phyloP scores from a whole-genome alignment of 2,888 invertebrate genomes.

The Rambutsinella grinnellia region DNA sequence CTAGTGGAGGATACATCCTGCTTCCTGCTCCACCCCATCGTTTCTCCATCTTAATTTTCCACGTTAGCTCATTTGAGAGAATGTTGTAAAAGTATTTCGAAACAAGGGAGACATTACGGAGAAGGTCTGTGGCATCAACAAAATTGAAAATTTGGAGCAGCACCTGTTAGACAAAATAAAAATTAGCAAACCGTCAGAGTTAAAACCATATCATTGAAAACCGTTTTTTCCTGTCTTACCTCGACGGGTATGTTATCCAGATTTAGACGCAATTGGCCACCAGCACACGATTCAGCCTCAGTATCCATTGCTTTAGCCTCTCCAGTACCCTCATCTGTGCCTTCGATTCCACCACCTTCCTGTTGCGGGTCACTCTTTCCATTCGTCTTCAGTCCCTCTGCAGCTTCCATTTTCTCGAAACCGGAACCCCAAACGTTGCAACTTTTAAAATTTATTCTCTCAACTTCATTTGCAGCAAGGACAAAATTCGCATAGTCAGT shows the following conservation, averaged over 20 bases:
- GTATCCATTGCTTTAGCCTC: background rate
- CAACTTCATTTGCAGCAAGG: too few relatives aligned
- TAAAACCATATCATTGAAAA: background rate
- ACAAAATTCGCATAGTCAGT: too few relatives aligned
- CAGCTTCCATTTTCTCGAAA: too few relatives aligned
- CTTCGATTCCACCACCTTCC: background rate
- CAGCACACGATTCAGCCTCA: background rate
- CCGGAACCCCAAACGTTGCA: too few relatives aligned
- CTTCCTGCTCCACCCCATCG: conserved; percentile 56
- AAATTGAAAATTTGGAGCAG: conserved; percentile 63
- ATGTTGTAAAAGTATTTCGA: conserved; percentile 60
- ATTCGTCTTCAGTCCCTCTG: background rate
- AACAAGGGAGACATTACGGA: conserved; percentile 53
- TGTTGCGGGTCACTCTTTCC: background rate
- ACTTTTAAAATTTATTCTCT: too few relatives aligned
- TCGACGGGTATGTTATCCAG: conserved; percentile 60
- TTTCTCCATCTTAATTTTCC: conserved; percentile 61
- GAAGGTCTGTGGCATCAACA: conserved; percentile 58
- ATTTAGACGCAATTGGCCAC: background rate
- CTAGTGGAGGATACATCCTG: conserved; percentile 54
- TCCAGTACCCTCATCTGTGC: background rate
- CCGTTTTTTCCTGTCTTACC: conserved; percentile 25
- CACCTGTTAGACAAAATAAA: conserved; percentile 35
- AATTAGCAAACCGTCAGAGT: background rate
- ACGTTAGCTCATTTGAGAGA: conserved; percentile 61